Conservation (phyloP, 2,888 invertebrate species). For the Clostera curtula region DNA sequence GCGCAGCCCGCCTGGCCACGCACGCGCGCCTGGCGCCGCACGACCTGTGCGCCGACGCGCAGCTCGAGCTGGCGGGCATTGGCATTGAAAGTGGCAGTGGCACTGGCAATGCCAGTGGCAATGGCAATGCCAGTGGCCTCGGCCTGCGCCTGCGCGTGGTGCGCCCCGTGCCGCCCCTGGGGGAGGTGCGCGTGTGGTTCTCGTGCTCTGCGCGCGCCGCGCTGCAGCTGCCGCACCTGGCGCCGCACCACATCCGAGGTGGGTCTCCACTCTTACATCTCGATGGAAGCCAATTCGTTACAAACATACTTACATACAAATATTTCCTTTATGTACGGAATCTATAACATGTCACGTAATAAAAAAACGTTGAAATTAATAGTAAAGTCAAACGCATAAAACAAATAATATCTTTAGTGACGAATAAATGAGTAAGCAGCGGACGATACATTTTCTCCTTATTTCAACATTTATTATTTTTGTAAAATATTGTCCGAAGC, state of each 20-base stretch:
- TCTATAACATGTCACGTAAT: no score
- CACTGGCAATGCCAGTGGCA: constrained; percentile 18
- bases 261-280: no score
- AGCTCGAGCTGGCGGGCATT: constrained; percentile 28
- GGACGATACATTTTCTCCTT: no score
- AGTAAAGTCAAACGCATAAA: no score
- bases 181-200: constrained; percentile 88
- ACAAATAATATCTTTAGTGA: no score
- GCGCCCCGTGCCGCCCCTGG: constrained; percentile 70
- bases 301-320: no score
- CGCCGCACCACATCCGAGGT: constrained; percentile 89
- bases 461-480: no score
- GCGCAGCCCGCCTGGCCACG: constrained; percentile 17
- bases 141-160: constrained; percentile 42
- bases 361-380: no score
- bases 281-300: no score
- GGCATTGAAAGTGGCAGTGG: constrained; percentile 19
- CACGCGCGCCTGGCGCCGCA: constrained; percentile 14
- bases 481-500: no score
- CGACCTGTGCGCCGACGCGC: constrained; percentile 14
- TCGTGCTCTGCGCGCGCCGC: constrained; percentile 82
- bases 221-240: constrained; percentile 80
- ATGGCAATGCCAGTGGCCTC: constrained; percentile 14
- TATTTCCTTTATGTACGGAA: no score
- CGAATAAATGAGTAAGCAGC: no score